Evolutionary conservation across 2,888 invertebrate genomes (phyloP), one percentile per base, ranked within the genome.

Genomic region (Bombyx huttoni): DNA sequence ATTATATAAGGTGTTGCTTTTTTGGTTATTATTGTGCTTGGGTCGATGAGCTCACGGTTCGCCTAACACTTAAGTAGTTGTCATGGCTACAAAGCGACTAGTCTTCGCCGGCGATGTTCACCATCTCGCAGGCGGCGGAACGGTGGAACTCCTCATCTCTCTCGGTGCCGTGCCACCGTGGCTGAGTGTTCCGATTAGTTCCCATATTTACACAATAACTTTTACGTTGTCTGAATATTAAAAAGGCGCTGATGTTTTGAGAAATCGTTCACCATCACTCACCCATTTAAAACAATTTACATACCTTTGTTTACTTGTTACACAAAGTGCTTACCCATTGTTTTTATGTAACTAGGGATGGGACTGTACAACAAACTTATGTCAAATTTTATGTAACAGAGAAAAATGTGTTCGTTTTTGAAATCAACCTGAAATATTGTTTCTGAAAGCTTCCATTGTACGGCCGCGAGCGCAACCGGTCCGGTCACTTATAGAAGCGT

Each of bases 351-450:
- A 67, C 56, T 53, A 51, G 59, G 60, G 62, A 65, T 55, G 59
- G 54, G 59, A 58, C 58, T 56, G 59, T 61, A 51, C 53, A 49
- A 63, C 24, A 66, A 58, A 51, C 51, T 40, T 53, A 60, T 63
- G 57, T 55, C 59, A 62, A 59, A 63, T 59, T 61, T 65, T 60
- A 63, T 64, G 64, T 59, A 65, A 40, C 12, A 40, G 40, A 40
- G 40, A 67, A 55, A 57, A 58, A 54, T 51, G 59, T 62, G 67
- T 70, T 70, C 66, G 51, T 65, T 69, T 70, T 65, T 63, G 54
- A 62, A 75, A 76, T 59, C 62, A 61, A 61, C 62, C 73, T 73
- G 73, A 75, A 76, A 75, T 71, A 70, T 71, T 58, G 54, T 51
- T 46, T 47, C 65, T 68, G 66, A 69, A 73, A 68, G 64, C 57